Evolutionary conservation across 1,140 invertebrate species (phyloP).

Genomic region (Hylaeus anthracinus): DNA sequence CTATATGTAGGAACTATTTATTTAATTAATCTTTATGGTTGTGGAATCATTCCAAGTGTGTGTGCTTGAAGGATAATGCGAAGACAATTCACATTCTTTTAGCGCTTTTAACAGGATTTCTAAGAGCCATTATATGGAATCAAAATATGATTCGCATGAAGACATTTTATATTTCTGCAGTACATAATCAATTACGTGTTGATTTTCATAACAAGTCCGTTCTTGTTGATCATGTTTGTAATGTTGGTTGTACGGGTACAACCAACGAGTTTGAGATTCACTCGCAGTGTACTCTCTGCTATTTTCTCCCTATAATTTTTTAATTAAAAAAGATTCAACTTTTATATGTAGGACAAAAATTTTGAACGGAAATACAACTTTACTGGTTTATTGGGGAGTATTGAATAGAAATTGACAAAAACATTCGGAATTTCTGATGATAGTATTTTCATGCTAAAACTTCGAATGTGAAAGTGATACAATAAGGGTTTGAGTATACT

Average conservation of each 20-base stretch:
- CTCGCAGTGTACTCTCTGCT: background rate
- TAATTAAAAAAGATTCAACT: background rate
- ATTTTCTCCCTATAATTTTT: background rate
- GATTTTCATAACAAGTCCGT: background rate
- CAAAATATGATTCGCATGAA: background rate
- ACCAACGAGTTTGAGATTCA: background rate
- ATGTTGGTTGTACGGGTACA: background rate
- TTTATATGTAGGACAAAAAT: background rate
- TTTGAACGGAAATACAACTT: background rate
- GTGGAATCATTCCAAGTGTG: background rate
- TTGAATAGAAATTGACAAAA: background rate
- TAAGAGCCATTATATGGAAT: background rate
- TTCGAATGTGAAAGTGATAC: background rate
- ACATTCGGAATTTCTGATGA: background rate
- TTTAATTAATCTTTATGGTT: slow-evolving; percentile 6
- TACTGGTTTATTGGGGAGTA: background rate
- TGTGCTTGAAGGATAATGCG: slow-evolving; percentile 7
- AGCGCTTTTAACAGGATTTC: background rate
- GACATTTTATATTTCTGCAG: background rate
- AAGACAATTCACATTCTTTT: slow-evolving; percentile 2
- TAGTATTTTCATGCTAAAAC: background rate
- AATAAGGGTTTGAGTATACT: background rate
- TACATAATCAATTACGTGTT: background rate
- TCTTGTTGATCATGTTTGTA: too few species aligned
- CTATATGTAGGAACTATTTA: slow-evolving; percentile 11